These are phyloP conservation scores for Lydus trimaculatus DNA, from an alignment of 2,888 invertebrate species.

Conservation along the genomic window DNA sequence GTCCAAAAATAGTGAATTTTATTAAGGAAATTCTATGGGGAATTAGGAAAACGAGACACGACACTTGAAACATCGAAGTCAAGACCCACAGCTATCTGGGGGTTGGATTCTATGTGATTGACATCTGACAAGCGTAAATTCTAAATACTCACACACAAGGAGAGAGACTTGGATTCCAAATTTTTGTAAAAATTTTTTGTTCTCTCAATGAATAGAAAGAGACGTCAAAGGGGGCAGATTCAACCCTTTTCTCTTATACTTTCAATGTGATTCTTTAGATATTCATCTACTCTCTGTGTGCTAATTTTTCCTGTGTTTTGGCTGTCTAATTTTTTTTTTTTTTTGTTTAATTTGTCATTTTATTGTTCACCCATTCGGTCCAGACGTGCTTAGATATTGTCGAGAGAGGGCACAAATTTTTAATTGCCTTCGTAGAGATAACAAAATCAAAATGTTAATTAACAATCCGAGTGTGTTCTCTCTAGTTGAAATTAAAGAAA, in stretches of 20 bases:
- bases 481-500: slow-evolving; percentile 60
- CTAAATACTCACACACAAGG: background rate
- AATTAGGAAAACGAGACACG: background rate
- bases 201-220: no score
- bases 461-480: slow-evolving; percentile 60
- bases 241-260: no score
- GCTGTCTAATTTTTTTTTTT: slow-evolving; percentile 20
- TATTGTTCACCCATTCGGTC: slow-evolving; percentile 54
- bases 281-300: background rate
- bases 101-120: background rate
- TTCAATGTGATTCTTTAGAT: background rate
- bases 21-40: background rate
- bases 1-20: background rate
- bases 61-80: background rate
- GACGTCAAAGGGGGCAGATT: no score
- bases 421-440: slow-evolving; percentile 61
- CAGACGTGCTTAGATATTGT: slow-evolving; percentile 56
- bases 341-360: slow-evolving; percentile 60
- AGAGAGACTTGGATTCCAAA: background rate
- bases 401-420: slow-evolving; percentile 47
- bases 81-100: background rate
- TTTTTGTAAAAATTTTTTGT: no score
- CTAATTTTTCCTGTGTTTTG: background rate
- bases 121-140: background rate
- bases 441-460: slow-evolving; percentile 61